Evolutionary conservation across 2,113 vertebrate species (phyloP).

Genomic region (Spea multiplicata): DNA sequence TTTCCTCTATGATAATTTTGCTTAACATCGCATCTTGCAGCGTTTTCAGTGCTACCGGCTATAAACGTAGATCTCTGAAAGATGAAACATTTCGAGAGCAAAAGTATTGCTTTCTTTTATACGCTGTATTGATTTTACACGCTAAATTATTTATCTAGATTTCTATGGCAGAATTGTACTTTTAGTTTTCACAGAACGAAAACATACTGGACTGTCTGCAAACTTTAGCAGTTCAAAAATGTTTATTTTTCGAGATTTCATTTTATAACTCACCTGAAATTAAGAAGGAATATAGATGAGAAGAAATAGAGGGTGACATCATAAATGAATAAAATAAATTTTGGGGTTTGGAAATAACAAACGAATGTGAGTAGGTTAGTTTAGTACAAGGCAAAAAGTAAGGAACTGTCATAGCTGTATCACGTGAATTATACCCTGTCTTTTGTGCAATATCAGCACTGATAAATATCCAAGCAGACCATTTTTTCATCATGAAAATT

Average conservation of each 20-base stretch:
- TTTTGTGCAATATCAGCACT: background rate
- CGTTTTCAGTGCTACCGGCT: background rate
- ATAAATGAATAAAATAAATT: background rate
- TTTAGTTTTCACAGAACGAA: background rate
- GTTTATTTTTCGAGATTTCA: background rate
- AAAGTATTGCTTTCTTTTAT: background rate
- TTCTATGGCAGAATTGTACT: background rate
- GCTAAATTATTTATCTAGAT: conserved; percentile 2
- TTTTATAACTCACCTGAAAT: background rate
- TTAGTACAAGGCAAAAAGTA: background rate
- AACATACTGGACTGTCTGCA: background rate
- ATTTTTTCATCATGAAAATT: background rate
- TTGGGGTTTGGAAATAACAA: background rate
- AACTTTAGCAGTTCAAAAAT: background rate
- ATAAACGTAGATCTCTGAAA: background rate
- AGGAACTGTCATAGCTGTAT: too few relatives aligned
- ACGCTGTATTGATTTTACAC: background rate
- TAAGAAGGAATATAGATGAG: background rate
- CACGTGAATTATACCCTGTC: too few relatives aligned
- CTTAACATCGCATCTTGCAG: background rate
- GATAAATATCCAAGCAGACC: background rate
- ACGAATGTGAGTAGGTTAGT: background rate
- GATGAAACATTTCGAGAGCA: too few relatives aligned
- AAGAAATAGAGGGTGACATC: background rate
- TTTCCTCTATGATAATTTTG: background rate